Evolutionary conservation across 1,140 invertebrate species (phyloP), one percentile per base, ranked within the genome.

Genomic region (Musca vetustissima): DNA sequence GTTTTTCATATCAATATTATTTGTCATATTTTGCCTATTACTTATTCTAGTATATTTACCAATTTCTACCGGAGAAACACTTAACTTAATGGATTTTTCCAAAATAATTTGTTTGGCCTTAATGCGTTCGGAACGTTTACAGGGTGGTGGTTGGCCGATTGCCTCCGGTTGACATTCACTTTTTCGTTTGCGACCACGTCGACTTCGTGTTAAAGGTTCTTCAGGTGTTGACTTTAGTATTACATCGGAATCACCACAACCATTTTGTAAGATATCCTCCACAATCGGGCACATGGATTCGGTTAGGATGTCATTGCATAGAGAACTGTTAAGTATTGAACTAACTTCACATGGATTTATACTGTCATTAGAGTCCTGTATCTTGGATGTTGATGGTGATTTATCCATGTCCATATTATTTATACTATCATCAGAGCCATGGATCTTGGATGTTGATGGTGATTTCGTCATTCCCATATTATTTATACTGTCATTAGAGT

Each of bases 101-200:
- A 55, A 24, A n/a, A 25, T 48, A 2, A 36, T 22, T 25, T 67
- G 66, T 32, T 68, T 68, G 13, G 49, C 67, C 1, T 57, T 50
- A 24, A 68, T 49, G 22, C 67, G 70, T 36, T 32, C 59, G 21
- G 66, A 71, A 32, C 66, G 66, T 24, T 71, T 71, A 25, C 48
- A 71, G n/a, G 22, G 25, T 15, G 22, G 25, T 15, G 11, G 43
- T 19, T 47, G 6, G 8, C 8, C 49, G 8, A 24, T 4, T 43
- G 48, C 7, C 13, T n/a, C 17, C 17, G 48, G 13, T 19, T n/a
- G 19, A 43, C 53, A 57, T 47, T 55, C 48, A 19, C 11, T 32
- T 67, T 70, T 70, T 2, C 69, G 69, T 52, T 69, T 69, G 11
- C 64, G 64, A 24, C 50, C 61, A 64, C 61, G 48, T 61, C n/a